A percentile compares a stretch with the other conserved stretches of the same genome.
These are phyloP conservation scores for Hypolimnas misippus DNA, from an alignment of 2,888 invertebrate species.

Conservation along the genomic window DNA sequence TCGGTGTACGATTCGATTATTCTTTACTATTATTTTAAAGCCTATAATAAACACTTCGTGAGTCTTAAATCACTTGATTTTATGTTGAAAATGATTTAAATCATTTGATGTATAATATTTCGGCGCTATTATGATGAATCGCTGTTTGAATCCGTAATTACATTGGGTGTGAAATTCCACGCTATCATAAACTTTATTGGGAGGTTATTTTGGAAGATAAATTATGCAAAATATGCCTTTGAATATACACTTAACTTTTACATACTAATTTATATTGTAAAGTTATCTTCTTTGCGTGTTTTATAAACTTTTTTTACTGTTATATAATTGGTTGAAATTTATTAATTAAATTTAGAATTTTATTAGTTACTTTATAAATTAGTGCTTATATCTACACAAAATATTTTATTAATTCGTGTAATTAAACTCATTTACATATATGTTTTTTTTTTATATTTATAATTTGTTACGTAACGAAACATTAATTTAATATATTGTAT, in stretches of 20 bases:
- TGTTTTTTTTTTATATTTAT: too few species aligned
- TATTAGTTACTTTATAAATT: too few species aligned
- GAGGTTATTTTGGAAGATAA: constrained; percentile 24
- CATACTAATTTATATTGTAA: background rate
- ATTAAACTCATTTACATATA: too few species aligned
- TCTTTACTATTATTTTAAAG: too few species aligned
- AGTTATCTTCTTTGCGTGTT: background rate
- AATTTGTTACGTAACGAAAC: too few species aligned
- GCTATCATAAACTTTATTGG: constrained; percentile 30
- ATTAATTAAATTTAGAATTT: too few species aligned
- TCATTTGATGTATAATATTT: constrained; percentile 21
- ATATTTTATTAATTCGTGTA: too few species aligned
- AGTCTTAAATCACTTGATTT: background rate
- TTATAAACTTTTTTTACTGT: too few species aligned
- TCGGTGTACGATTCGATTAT: too few species aligned
- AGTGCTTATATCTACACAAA: too few species aligned
- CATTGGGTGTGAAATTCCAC: constrained; percentile 31
- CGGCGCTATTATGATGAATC: constrained; percentile 31
- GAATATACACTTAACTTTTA: constrained; percentile 4
- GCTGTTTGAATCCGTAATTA: constrained; percentile 23
- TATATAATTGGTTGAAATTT: too few species aligned
- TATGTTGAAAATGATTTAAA: constrained; percentile 18
- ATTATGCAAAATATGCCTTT: constrained; percentile 20
- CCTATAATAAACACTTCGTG: background rate
- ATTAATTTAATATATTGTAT: too few species aligned